Base-by-base conservation (phyloP, 2,113 vertebrate genomes). In the Hirundichthys speculiger region DNA sequence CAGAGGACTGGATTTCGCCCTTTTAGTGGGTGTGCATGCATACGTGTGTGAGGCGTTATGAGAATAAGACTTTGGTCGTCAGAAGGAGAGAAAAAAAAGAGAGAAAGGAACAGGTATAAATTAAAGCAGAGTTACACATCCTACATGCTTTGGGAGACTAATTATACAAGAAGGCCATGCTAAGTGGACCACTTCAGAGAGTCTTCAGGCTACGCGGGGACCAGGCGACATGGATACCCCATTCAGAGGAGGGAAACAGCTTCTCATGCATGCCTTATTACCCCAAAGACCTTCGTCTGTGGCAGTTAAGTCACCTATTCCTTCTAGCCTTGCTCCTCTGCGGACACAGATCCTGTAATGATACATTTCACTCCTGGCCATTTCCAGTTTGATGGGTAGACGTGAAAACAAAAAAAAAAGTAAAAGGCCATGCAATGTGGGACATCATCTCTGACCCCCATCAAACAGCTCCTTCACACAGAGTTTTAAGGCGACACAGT, bases 191-290 rank as follows among this genome's bases (percentile, higher is more conserved):
- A 87, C 84, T 88, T 85, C 83, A 89, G 85, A 86, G 86, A 84
- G 80, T 79, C 89, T 78, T 81, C 73, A 38, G 86, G 89, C 86
- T 89, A 87, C 77, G 65, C 63, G 69, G 85, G 90, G 89, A 85
- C 88, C 79, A 22, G 40, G 75, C 78, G 85, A 88, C 82, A 85
- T 81, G 79, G 79, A 86, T 80, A 81, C 76, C 86, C 81, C 79
- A 81, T 86, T 88, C 84, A 86, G 78, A 87, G 83, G 77, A 78
- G 78, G 82, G 89, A 80, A 89, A 87, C 88, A 89, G 90, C 87
- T 91, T 91, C 91, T 92, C 91, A 94, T 93, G 93, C 92, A 92
- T 94, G 89, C 74, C 77, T 86, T 90, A 92, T 93, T 92, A 93
- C 93, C 93, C 93, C 66, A 74, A 79, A 93, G 93, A 89, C 86